Evolutionary conservation across 2,797 vertebrate genomes (phyloP), one percentile per base, ranked within the genome.

Genomic region (Chaunax sp.): DNA sequence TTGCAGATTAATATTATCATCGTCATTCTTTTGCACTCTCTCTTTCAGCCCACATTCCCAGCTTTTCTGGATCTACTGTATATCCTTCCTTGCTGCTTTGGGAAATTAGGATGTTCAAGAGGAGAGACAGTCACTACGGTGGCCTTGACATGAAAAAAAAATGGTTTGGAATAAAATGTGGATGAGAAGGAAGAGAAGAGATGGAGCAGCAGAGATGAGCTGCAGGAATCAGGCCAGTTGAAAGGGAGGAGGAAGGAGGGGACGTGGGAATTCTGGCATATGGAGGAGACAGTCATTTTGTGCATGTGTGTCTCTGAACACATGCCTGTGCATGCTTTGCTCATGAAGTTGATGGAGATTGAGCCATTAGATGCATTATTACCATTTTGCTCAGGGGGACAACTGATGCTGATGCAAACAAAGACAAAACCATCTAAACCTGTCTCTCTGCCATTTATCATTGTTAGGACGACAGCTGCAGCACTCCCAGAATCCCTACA

Each of bases 361-460:
- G 80, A 90, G 81, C 80, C 85, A 89, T 92, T 93, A 89, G 85
- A 86, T 79, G 67, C 73, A 84, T 92, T 79, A 92, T 88, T 81
- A 67, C 80, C 8, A 6, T 50, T 79, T 64, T 77, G 83, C 93
- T 91, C 88, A 59, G 63, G 84, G 82, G 89, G 78, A 80, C 69
- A 76, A 74, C 82, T 75, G 73, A 82, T 67, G 87, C 57, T 3
- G 63, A 82, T 51, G 54, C 75, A 57, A 84, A 78, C 68, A 71
- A 77, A 80, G 77, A 81, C 82, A 74, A 78, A 83, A 78, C 58
- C 70, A 71, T 76, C 77, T 81, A 85, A 81, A 87, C 69, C 68
- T 81, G 71, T 84, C 80, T 77, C 65, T 69, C 63, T 35, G 66
- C 62, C 53, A 69, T 92, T 86, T 73, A 74, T 91, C 83, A 91